phyloP scores from a whole-genome alignment of 2,113 vertebrate species.

The Urocolius indicus region DNA sequence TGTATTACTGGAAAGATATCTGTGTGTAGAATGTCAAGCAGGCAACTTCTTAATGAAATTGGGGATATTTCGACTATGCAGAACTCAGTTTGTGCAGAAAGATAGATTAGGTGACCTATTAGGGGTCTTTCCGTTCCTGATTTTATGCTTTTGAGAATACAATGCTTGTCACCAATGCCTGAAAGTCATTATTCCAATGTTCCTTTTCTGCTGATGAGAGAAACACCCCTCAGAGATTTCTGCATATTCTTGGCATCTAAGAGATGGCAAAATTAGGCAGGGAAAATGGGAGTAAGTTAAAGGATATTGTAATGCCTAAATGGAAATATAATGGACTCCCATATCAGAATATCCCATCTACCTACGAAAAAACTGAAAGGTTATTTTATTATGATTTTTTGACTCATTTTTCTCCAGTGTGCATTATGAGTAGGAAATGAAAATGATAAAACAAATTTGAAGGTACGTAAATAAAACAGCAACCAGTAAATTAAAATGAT shows the following conservation, averaged over 20 bases:
- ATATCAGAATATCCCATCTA: slow-evolving; percentile 31
- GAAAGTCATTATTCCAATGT: slow-evolving; percentile 67
- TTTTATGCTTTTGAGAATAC: slow-evolving; percentile 68
- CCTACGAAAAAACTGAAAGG: neutral
- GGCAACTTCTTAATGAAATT: neutral
- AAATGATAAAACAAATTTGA: neutral
- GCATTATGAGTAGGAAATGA: slow-evolving; percentile 2
- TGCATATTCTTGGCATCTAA: slow-evolving; percentile 31
- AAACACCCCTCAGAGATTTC: slow-evolving; percentile 50
- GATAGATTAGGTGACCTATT: slow-evolving; percentile 58
- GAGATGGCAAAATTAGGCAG: slow-evolving; percentile 66
- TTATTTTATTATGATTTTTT: slow-evolving; percentile 16
- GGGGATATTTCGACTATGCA: slow-evolving; percentile 18
- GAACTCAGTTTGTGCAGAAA: slow-evolving; percentile 21
- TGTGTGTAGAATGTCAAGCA: slow-evolving; percentile 27
- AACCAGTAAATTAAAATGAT: neutral
- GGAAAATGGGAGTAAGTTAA: slow-evolving; percentile 62
- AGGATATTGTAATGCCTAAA: slow-evolving; percentile 56
- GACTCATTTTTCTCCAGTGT: neutral
- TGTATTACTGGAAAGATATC: neutral
- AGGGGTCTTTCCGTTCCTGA: slow-evolving; percentile 55
- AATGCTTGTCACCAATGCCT: slow-evolving; percentile 51
- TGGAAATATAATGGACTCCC: slow-evolving; percentile 59
- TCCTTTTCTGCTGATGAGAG: slow-evolving; percentile 56
- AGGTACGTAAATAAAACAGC: neutral